Evolutionary conservation across 2,113 vertebrate genomes (phyloP).

Genomic region (Hippolais icterina): DNA sequence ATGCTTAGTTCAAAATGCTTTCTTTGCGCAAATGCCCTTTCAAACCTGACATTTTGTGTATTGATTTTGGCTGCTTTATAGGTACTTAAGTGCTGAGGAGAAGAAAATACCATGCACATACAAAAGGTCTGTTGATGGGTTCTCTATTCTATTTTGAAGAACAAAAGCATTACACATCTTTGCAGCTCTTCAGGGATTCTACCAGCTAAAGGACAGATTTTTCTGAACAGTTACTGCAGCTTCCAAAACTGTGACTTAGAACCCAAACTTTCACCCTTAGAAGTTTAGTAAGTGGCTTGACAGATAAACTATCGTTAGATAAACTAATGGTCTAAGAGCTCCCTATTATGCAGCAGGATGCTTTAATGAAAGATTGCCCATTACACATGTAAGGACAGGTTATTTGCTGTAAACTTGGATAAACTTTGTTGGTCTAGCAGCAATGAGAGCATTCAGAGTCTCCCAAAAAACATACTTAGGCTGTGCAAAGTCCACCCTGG

Average conservation of each 20-base stretch:
- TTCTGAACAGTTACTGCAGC: neutral
- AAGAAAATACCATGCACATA: neutral
- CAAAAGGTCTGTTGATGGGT: neutral
- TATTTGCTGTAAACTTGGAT: neutral
- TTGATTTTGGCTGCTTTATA: neutral
- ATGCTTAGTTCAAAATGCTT: neutral
- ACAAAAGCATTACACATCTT: neutral
- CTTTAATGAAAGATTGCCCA: neutral
- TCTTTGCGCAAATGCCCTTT: neutral
- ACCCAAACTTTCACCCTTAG: neutral
- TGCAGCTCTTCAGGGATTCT: neutral
- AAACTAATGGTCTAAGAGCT: neutral
- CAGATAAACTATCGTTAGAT: neutral
- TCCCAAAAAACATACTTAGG: neutral
- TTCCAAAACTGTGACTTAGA: neutral
- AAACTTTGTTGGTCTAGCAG: neutral
- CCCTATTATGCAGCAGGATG: neutral
- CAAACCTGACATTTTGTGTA: conserved; percentile 5
- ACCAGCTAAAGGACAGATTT: neutral
- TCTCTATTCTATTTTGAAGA: neutral
- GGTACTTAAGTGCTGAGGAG: neutral
- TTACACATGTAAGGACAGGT: neutral
- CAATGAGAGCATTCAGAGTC: neutral
- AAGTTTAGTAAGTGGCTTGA: neutral
- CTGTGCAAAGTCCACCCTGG: neutral